Evolutionary conservation across 2,888 invertebrate species (phyloP), one percentile per base, ranked within the genome.

Genomic region (Loripinus fragilis): DNA sequence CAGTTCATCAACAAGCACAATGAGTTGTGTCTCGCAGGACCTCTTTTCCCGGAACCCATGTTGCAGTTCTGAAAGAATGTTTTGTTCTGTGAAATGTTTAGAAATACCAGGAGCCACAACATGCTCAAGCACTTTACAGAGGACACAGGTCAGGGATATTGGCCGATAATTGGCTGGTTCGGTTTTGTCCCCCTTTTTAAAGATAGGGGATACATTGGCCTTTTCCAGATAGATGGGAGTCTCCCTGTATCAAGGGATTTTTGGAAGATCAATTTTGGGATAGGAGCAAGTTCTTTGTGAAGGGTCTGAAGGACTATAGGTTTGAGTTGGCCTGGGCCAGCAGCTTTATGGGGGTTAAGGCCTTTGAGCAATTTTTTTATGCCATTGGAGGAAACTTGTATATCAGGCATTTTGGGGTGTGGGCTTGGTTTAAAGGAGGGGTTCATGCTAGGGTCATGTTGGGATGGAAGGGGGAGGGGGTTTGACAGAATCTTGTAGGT

Each of bases 321-420:
- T 17, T 45, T 45, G 20, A 5, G 20, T 45, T 12, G 15, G 17
- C 20, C 45, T 45, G 45, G n/a, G 8, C 45, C 45, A 15, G 45
- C 45, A 5, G 45, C 45, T 20, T 45, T 45, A 20, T 45, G 12
- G 8, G 45, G 45, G 17, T 45, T 45, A 12, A 45, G n/a, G 25
- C 52, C 25, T 23, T 25, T 52, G 12, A 52, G 25, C 25, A 52
- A 25, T n/a, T 25, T 52, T 5, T 52, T 25, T 25, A 52, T 52
- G 52, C 52, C 52, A 7, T 52, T 25, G 25, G 25, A 5, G 2
- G 25, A 52, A 52, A 52, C 25, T 23, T 25, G 5, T 23, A 52
- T 52, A 52, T 52, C 52, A 25, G 52, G 52, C 52, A 52, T 52
- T 52, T 23, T 52, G 25, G 52, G 52, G 25, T 52, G 25, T 1